A percentile compares a stretch with the other conserved stretches of the same genome.
phyloP scores from a whole-genome alignment of 2,888 invertebrate genomes.

The Synanthedon andrenaeformis region DNA sequence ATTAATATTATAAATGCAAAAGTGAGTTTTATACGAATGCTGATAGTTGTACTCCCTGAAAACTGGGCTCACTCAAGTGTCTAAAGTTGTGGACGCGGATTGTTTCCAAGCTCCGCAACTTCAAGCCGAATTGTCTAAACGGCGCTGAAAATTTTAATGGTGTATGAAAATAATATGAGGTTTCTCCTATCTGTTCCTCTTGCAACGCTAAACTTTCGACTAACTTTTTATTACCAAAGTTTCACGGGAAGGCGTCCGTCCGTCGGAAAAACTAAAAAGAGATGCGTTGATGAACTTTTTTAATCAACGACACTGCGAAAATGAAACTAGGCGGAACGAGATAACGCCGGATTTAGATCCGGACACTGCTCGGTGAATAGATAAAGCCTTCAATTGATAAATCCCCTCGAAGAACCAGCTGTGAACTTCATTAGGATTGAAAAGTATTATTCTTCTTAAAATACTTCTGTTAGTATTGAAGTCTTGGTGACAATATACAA shows the following conservation, averaged over 20 bases:
- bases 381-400: too few species aligned
- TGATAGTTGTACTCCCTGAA: too few species aligned
- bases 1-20: too few species aligned
- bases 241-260: slow-evolving; percentile 16
- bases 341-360: not conserved
- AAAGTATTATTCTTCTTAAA: too few species aligned
- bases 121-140: not conserved
- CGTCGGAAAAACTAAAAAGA: slow-evolving; percentile 15
- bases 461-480: too few species aligned
- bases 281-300: slow-evolving; percentile 40
- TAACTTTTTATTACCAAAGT: slow-evolving; percentile 38
- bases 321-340: not conserved
- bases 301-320: slow-evolving; percentile 23
- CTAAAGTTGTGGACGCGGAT: too few species aligned
- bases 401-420: too few species aligned
- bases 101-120: not conserved
- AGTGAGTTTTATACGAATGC: too few species aligned
- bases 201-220: not conserved
- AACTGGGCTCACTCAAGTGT: too few species aligned
- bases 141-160: not conserved
- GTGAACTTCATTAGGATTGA: too few species aligned
- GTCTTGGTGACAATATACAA: too few species aligned
- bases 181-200: not conserved
- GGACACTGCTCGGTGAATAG: not conserved
- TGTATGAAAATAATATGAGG: not conserved